Base-by-base conservation (phyloP, 2,888 invertebrate genomes). In the Agrotis clavis region DNA sequence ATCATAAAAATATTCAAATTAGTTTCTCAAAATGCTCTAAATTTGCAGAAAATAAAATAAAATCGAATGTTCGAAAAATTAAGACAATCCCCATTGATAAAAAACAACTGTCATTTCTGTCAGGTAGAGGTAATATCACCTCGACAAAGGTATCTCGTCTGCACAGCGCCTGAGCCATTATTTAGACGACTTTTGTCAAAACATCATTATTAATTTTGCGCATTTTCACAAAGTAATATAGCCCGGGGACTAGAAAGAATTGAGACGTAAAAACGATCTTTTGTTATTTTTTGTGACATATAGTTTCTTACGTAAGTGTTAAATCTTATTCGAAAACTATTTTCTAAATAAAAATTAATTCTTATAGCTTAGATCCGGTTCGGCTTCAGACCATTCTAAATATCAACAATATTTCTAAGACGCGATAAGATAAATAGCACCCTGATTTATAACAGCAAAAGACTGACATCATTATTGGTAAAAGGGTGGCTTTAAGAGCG, bases 131-230 rank as follows among this genome's bases (percentile, higher is more conserved):
- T 41, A 0, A 1, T 41, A 41, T 41, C 11, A 41, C 41, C 11
- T 41, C 57, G 13, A 35, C 14, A 57, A 57, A 35, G n/a, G 6
- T 57, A 0, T 14, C 13, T n/a, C 57, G 57, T 57, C 57, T 57
- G 57, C 1, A 14, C 35, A 14, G 1, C 41, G 35, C 57, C 57
- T 19, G 19, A n/a, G n/a, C 71, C 69, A 67, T 72, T 77, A 78
- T 82, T 84, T 69, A 72, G 81, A 67, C 65, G 50, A 67, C 65
- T 82, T 74, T 74, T 60, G 59, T 69, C 76, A 71, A 79, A 76
- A 74, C 75, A 81, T 79, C 70, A 62, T 79, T 78, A 81, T 81
- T 81, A 72, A 71, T 25, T 74, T 71, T 48, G 69, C 60, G 16
- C 54, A 64, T 75, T 85, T 82, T 79, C 53, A 70, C 74, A 50